phyloP scores from a whole-genome alignment of 2,113 vertebrate species.

The Shinisaurus crocodilurus region DNA sequence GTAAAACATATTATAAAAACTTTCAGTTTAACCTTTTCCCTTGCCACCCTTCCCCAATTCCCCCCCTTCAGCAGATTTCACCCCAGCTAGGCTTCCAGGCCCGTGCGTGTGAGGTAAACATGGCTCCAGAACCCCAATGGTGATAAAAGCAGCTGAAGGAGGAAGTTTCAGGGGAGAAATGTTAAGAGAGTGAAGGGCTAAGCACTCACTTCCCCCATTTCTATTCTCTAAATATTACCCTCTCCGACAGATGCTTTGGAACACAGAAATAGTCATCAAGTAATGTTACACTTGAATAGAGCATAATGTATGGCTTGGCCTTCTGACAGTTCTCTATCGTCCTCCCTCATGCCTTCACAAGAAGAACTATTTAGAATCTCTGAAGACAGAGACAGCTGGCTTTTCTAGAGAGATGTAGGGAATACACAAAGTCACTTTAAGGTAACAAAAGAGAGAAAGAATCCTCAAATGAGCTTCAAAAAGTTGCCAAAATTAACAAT shows the following conservation, averaged over 20 bases:
- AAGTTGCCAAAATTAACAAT: conserved; percentile 3
- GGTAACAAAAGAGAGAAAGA: not conserved
- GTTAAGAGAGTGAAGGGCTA: not conserved
- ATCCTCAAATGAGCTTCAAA: not conserved
- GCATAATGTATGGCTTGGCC: not conserved
- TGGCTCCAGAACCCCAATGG: not conserved
- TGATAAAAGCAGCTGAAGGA: not conserved
- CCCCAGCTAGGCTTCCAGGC: not conserved
- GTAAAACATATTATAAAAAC: too few species aligned
- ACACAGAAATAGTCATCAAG: not conserved
- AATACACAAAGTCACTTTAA: not conserved
- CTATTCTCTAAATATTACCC: not conserved
- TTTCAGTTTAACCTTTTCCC: too few species aligned
- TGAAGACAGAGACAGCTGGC: not conserved
- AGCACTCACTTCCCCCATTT: not conserved
- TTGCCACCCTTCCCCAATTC: too few species aligned
- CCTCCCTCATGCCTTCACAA: not conserved
- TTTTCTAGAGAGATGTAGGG: not conserved
- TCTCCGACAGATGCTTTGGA: not conserved
- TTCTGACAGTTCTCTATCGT: not conserved
- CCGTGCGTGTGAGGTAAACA: not conserved
- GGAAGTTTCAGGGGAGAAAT: not conserved
- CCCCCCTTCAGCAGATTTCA: too few species aligned
- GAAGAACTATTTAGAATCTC: not conserved
- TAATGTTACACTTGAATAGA: not conserved